Percentiles rank a stretch among this genome's conserved stretches.
Conservation (phyloP, 2,113 vertebrate species). For the Aptenodytes patagonicus region DNA sequence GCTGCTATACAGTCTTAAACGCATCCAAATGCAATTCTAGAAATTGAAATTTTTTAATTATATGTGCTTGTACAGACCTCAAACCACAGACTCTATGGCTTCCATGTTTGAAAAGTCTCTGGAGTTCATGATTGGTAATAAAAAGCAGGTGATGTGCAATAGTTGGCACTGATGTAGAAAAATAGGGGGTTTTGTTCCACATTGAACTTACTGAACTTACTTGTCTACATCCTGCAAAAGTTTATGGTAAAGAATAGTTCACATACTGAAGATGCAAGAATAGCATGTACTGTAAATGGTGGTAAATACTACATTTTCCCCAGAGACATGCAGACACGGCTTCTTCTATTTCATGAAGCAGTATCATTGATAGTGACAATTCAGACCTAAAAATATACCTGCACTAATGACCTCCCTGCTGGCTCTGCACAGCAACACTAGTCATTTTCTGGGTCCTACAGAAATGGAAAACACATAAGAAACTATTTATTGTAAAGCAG, state of each 20-base stretch:
- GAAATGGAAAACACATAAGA: not conserved
- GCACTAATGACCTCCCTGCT: slow-evolving; percentile 2
- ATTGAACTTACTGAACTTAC: not conserved
- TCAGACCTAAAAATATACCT: slow-evolving; percentile 19
- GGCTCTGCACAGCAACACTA: not conserved
- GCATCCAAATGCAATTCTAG: not conserved
- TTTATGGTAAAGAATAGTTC: not conserved
- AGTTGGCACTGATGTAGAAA: not conserved
- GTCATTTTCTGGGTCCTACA: not conserved
- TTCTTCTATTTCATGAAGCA: not conserved
- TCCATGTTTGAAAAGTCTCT: not conserved
- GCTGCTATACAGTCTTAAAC: not conserved
- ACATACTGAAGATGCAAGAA: not conserved
- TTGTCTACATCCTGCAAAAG: not conserved
- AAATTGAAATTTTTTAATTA: not conserved
- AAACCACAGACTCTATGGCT: not conserved
- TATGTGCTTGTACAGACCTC: not conserved
- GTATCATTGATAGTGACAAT: slow-evolving; percentile 3
- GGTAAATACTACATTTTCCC: not conserved
- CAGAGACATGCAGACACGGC: not conserved
- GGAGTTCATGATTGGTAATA: not conserved
- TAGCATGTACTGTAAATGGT: not conserved
- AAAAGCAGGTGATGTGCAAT: not conserved
- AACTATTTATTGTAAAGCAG: not conserved
- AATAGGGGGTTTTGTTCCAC: not conserved